phyloP scores from a whole-genome alignment of 2,797 vertebrate species.

The Falco concolor region DNA sequence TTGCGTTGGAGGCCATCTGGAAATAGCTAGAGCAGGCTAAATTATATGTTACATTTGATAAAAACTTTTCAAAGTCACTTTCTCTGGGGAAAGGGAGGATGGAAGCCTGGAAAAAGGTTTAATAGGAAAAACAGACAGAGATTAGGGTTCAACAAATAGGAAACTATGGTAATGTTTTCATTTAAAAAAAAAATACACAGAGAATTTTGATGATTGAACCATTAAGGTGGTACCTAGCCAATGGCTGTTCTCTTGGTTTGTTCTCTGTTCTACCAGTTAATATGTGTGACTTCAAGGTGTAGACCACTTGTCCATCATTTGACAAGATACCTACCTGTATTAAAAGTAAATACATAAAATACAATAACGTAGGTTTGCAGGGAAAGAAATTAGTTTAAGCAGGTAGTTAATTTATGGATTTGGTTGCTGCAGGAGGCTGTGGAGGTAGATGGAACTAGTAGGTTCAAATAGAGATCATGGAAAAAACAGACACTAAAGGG shows the following conservation, averaged over 20 bases:
- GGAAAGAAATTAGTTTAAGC: background rate
- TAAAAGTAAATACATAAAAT: background rate
- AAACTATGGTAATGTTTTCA: background rate
- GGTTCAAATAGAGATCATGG: background rate
- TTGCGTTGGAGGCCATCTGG: background rate
- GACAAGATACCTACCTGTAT: background rate
- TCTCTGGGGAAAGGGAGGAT: background rate
- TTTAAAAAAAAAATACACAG: background rate
- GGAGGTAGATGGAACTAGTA: background rate
- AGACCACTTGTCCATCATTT: background rate
- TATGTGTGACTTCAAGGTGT: background rate
- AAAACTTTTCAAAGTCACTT: background rate
- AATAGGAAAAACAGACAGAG: background rate
- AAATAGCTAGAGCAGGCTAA: background rate
- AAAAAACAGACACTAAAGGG: background rate
- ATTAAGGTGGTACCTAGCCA: background rate
- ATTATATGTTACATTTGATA: background rate
- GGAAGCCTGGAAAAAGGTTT: background rate
- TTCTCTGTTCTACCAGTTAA: background rate
- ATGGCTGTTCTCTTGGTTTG: background rate
- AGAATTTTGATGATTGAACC: background rate
- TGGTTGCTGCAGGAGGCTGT: background rate
- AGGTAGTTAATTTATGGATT: background rate
- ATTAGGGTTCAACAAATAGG: background rate
- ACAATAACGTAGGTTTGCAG: background rate